These are phyloP conservation scores for Callorhinus ursinus DNA, from an alignment of 2,113 vertebrate species.

Conservation along the genomic window DNA sequence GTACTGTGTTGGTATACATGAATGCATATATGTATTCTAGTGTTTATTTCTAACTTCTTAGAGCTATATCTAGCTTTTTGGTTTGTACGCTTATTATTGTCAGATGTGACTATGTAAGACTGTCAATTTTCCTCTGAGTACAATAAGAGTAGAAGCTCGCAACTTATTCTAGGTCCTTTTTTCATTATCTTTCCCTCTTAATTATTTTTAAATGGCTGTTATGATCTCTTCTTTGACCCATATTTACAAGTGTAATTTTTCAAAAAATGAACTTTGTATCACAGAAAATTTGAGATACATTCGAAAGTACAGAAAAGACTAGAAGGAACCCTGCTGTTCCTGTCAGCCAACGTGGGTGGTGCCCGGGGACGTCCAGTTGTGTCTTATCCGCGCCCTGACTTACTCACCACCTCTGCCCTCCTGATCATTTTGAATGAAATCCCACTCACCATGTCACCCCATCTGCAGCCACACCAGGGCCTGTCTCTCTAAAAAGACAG, in stretches of 20 bases:
- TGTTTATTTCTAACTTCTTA: background rate
- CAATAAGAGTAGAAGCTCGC: background rate
- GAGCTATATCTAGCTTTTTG: background rate
- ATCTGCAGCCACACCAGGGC: background rate
- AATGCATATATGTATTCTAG: background rate
- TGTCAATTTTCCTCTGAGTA: background rate
- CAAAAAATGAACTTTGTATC: background rate
- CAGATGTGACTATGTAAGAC: background rate
- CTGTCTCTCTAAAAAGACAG: background rate
- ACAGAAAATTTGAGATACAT: background rate
- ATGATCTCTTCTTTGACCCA: background rate
- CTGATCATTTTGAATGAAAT: rapidly evolving
- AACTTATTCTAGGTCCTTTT: background rate
- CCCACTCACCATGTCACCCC: rapidly evolving
- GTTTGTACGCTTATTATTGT: background rate
- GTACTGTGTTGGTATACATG: background rate
- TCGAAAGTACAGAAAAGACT: background rate
- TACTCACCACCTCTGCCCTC: background rate
- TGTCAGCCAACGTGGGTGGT: rapidly evolving
- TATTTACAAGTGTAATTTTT: background rate
- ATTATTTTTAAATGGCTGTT: background rate
- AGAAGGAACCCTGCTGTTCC: background rate
- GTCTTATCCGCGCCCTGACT: background rate
- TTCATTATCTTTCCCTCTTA: background rate
- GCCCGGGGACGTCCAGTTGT: rapidly evolving